phyloP scores from a whole-genome alignment of 35 echinoderm and acorn worm genomes.

The Chiridota heheva region DNA sequence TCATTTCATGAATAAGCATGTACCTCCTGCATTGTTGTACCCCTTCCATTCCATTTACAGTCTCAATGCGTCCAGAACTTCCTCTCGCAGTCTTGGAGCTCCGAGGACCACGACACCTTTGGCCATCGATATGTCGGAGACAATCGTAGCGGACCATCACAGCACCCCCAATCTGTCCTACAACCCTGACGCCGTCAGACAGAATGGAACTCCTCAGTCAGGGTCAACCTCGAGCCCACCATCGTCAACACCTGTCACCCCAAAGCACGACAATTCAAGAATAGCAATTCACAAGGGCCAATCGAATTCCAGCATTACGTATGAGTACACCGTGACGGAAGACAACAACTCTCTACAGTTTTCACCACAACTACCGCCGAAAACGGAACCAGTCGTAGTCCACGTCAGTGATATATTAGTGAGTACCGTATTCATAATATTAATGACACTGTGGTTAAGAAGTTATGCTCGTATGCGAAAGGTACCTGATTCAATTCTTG shows the following conservation, averaged over 20 bases:
- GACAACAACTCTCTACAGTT: conserved; percentile 48
- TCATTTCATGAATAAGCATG: too few relatives aligned
- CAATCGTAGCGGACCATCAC: conserved; percentile 76
- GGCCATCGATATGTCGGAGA: conserved; percentile 89
- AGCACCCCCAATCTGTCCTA: conserved; percentile 82
- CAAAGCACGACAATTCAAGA: conserved; percentile 88
- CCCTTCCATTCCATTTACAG: conserved; percentile 24
- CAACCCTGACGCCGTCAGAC: conserved; percentile 31
- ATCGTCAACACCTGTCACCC: conserved; percentile 93
- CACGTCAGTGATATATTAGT: conserved; percentile 31
- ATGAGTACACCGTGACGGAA: conserved; percentile 89
- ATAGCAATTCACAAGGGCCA: conserved; percentile 88
- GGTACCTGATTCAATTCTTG: too few relatives aligned
- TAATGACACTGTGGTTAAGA: too few relatives aligned
- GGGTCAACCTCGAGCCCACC: conserved; percentile 64
- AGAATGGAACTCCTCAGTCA: conserved; percentile 54
- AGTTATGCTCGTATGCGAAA: too few relatives aligned
- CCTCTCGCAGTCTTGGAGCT: conserved; percentile 91
- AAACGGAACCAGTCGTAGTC: neutral
- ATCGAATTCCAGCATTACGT: conserved; percentile 83
- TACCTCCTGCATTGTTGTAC: too few relatives aligned
- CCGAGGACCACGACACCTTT: conserved; percentile 94
- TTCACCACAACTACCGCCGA: neutral
- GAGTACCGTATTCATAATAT: too few relatives aligned
- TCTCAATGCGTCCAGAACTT: conserved; percentile 78